These are phyloP conservation scores for Bos taurus DNA, from an alignment of 2,113 vertebrate genomes.

Conservation along the genomic window ARS-UCD2.0 NC_037347.1:40505501-40506000, in stretches of 20 bases:
- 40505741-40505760: background rate
- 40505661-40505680: background rate
- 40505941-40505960: background rate
- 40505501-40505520: background rate
- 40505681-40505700: background rate
- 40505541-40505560: background rate
- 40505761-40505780: background rate
- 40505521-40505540: background rate
- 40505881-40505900: background rate
- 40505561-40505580: background rate
- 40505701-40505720: background rate
- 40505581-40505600: background rate
- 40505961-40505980: background rate
- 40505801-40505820: background rate
- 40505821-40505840: background rate
- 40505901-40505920: background rate
- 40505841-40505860: background rate
- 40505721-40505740: background rate
- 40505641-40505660: background rate
- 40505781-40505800: background rate
- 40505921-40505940: background rate
- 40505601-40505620: background rate
- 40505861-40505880: background rate
- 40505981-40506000: background rate
- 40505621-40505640: background rate